Evolutionary conservation across 2,888 invertebrate genomes (phyloP).

Genomic region (Ophion costatus): DNA sequence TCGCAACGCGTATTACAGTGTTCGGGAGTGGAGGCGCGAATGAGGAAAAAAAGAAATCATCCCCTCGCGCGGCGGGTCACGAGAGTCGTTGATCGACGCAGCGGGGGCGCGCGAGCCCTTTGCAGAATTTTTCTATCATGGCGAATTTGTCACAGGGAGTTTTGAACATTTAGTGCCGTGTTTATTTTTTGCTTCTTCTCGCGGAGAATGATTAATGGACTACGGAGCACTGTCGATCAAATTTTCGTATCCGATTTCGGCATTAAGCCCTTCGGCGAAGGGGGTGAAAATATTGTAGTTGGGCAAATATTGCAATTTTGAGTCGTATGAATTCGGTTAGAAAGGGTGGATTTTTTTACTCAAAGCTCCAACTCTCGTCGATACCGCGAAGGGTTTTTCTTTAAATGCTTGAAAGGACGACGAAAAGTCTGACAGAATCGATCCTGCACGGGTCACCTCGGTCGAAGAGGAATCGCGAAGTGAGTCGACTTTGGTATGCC

Average conservation of each 20-base stretch:
- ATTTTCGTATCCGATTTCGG: not conserved
- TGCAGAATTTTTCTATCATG: slow-evolving; percentile 49
- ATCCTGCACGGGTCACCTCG: slow-evolving; percentile 11
- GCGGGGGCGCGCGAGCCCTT: slow-evolving; percentile 31
- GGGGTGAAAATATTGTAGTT: not conserved
- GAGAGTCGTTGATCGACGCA: not conserved
- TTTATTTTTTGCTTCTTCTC: not conserved
- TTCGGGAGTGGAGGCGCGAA: not conserved
- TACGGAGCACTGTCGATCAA: not conserved
- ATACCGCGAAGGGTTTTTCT: slow-evolving; percentile 1
- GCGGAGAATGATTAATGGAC: not conserved
- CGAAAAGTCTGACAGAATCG: slow-evolving; percentile 38
- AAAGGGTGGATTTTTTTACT: not conserved
- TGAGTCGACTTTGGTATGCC: slow-evolving; percentile 70
- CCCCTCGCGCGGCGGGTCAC: slow-evolving; percentile 29
- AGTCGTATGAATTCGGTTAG: not conserved
- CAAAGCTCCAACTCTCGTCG: not conserved
- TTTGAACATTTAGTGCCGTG: slow-evolving; percentile 18
- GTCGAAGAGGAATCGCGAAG: slow-evolving; percentile 41
- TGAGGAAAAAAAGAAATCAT: slow-evolving; percentile 9
- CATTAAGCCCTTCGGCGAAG: no score
- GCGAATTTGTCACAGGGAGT: slow-evolving; percentile 43
- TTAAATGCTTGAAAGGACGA: not conserved
- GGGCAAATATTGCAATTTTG: not conserved
- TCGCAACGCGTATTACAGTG: slow-evolving; percentile 43